Base-by-base conservation (phyloP, 2,113 vertebrate species). In the Leucopsar rothschildi region DNA sequence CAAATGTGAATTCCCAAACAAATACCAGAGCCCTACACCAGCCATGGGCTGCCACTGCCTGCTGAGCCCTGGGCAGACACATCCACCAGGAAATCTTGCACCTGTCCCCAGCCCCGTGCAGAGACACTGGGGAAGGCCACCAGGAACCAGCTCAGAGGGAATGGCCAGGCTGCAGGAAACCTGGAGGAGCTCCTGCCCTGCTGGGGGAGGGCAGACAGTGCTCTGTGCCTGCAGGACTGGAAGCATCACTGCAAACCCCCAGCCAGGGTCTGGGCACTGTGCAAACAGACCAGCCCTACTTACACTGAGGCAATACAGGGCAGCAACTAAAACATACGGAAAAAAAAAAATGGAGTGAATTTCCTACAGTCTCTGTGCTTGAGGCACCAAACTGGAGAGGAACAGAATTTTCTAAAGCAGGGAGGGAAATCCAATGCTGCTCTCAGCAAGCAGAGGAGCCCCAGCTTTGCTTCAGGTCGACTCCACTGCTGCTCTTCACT, bases 21-120 rank as follows among this genome's bases (percentile, higher is more conserved):
- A 66, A 31, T 0, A 31, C 6, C 76, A 57, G 37, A 49, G 53
- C 28, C 31, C 50, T 17, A 52, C 13, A 1, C 12, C 1, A 52
- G 59, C 63, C n/a, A 8, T 0, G 20, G 44, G 37, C 11, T 47
- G 53, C 28, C 60, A 10, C 44, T 44, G 83, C 53, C 57, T 13
- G 27, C 56, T 1, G 1, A 82, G 37, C 47, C 57, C 15, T 13
- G 31, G 44, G 8, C 39, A 39, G 27, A 20, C 15, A 27, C 5
- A 24, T 9, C 47, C 7, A 11, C 21, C 19, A 5, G 55, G 55
- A 15, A n/a, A 27, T 13, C 49, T 5, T 1, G 1, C 2, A 6
- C 17, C 9, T 5, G 16, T 29, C 25, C 15, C 7, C 65, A 65
- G 75, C 13, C 65, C 5, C 0, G 0, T 1, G 15, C 3, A 1